A percentile compares a stretch with the other conserved stretches of the same genome.
Evolutionary conservation across 2,797 vertebrate genomes (phyloP).

Genomic region (Anguilla anguilla): DNA sequence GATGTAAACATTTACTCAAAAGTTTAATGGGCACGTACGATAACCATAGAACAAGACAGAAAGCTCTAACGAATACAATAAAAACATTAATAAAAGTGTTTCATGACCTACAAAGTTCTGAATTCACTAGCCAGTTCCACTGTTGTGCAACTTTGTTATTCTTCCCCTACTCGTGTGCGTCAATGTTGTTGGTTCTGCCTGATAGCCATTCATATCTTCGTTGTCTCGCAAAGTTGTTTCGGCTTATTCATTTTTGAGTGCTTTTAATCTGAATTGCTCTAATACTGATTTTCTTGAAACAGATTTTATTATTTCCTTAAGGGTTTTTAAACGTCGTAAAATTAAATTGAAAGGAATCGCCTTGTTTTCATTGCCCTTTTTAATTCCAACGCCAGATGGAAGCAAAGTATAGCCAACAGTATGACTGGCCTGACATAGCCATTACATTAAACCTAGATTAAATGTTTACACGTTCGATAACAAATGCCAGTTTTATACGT

Average conservation of each 20-base stretch:
- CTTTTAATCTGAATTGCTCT: neutral
- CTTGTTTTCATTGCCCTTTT: neutral
- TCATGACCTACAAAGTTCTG: neutral
- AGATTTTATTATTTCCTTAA: neutral
- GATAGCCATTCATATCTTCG: neutral
- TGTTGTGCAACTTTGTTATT: neutral
- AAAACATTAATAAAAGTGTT: neutral
- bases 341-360: neutral
- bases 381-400: constrained; percentile 32
- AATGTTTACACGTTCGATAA: neutral
- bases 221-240: neutral
- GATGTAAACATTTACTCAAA: neutral
- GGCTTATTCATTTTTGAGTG: neutral
- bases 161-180: neutral
- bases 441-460: neutral
- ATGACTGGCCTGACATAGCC: neutral
- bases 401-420: neutral
- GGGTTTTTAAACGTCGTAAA: neutral
- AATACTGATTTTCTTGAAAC: neutral
- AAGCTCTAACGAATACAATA: neutral
- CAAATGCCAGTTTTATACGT: neutral
- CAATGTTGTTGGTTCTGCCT: neutral
- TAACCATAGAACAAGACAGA: neutral
- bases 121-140: neutral
- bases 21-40: neutral